phyloP scores from a whole-genome alignment of 1,140 invertebrate genomes.

The Drosophila ercepeae region DNA sequence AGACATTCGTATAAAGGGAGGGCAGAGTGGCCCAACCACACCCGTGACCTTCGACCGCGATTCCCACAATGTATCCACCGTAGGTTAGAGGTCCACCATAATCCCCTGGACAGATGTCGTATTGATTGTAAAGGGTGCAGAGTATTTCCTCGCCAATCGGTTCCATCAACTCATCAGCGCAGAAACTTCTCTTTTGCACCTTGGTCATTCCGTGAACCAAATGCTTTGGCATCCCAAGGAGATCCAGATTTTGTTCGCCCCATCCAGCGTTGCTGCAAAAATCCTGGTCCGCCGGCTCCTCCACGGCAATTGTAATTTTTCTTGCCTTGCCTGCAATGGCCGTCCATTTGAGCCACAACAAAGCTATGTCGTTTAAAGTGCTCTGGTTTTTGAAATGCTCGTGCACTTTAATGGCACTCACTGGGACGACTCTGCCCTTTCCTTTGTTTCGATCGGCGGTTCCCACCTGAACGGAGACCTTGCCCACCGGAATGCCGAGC shows the following conservation, averaged over 20 bases:
- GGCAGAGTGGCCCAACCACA: neutral
- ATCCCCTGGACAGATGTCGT: slow-evolving; percentile 13
- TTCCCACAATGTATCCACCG: neutral
- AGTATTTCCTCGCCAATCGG: neutral
- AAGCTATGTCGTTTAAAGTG: neutral
- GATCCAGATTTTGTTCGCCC: neutral
- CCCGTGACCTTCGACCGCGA: slow-evolving; percentile 3
- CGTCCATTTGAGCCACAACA: neutral
- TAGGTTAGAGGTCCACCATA: slow-evolving; percentile 6
- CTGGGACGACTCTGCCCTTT: neutral
- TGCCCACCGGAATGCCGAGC: neutral
- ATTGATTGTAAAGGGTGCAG: neutral
- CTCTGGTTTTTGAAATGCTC: neutral
- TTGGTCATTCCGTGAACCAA: slow-evolving; percentile 3
- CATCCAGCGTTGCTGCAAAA: slow-evolving; percentile 7
- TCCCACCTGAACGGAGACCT: neutral
- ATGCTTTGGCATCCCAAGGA: neutral
- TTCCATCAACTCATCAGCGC: neutral
- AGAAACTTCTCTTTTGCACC: neutral
- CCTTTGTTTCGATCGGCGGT: neutral
- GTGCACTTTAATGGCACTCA: neutral
- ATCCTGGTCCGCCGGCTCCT: neutral
- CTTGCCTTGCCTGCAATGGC: neutral
- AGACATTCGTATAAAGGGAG: slow-evolving; percentile 3
- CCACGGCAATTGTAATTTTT: neutral